These are phyloP conservation scores for Toxotes lorentzi DNA, from an alignment of 2,797 vertebrate species.

Conservation along the genomic window DNA sequence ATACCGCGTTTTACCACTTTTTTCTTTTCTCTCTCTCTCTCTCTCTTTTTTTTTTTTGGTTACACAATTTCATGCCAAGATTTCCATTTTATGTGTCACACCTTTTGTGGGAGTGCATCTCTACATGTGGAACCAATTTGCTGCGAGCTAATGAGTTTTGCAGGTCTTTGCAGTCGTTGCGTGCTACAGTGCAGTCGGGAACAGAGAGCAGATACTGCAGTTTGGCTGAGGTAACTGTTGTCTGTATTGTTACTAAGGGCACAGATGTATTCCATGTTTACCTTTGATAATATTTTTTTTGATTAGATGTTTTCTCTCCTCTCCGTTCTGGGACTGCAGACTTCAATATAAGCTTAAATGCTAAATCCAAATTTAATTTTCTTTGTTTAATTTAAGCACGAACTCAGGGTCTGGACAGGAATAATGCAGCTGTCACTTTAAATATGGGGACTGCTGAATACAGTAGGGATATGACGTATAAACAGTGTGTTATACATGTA, in stretches of 20 bases:
- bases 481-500: conserved; percentile 1
- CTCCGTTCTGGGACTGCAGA: neutral
- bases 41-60: conserved; percentile 26
- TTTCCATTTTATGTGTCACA: conserved; percentile 79
- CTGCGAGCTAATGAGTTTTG: conserved; percentile 77
- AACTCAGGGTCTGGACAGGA: neutral
- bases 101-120: conserved; percentile 79
- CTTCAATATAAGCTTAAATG: neutral
- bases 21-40: too few relatives aligned
- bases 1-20: conserved; percentile 34
- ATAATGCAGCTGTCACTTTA: neutral
- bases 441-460: conserved; percentile 7
- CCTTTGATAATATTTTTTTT: conserved; percentile 16
- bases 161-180: conserved; percentile 79
- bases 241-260: conserved; percentile 35
- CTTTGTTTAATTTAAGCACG: neutral
- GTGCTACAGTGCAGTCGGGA: conserved; percentile 63
- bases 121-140: conserved; percentile 83
- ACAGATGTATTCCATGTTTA: conserved; percentile 22
- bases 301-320: conserved; percentile 11
- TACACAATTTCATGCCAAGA: conserved; percentile 74
- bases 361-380: neutral
- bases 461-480: conserved; percentile 14
- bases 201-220: conserved; percentile 59
- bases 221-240: conserved; percentile 43